These are phyloP conservation scores for Carassius gibelio DNA, from an alignment of 2,113 vertebrate genomes.

Conservation along the genomic window DNA sequence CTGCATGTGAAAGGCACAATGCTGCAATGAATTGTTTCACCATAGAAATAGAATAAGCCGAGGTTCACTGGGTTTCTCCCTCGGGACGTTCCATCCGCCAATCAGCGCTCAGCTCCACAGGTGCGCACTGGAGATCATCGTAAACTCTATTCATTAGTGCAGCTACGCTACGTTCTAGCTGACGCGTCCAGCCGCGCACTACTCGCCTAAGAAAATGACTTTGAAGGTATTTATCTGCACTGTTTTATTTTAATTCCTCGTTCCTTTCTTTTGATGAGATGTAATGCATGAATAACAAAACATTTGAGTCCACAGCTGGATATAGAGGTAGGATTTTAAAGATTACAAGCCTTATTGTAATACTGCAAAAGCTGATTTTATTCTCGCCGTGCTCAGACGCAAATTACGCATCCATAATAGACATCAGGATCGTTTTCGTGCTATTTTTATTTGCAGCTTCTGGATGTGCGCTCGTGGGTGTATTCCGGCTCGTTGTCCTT, in stretches of 20 bases:
- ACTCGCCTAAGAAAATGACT: constrained; percentile 46
- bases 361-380: neutral
- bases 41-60: neutral
- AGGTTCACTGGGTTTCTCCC: neutral
- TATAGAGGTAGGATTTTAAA: neutral
- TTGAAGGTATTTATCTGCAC: constrained; percentile 49
- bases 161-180: neutral
- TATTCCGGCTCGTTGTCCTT: neutral
- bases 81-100: constrained; percentile 34
- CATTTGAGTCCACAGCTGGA: neutral
- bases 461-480: neutral
- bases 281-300: neutral
- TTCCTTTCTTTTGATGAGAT: neutral
- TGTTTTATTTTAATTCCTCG: neutral
- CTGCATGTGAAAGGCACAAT: neutral
- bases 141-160: constrained; percentile 17
- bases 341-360: neutral
- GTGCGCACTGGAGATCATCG: neutral
- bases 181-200: neutral
- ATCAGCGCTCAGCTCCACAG: constrained; percentile 42
- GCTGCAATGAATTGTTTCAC: neutral
- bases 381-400: neutral
- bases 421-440: neutral
- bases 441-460: neutral
- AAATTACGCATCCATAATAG: neutral